Conservation (phyloP, 2,888 invertebrate species). For the Tachina fera region DNA sequence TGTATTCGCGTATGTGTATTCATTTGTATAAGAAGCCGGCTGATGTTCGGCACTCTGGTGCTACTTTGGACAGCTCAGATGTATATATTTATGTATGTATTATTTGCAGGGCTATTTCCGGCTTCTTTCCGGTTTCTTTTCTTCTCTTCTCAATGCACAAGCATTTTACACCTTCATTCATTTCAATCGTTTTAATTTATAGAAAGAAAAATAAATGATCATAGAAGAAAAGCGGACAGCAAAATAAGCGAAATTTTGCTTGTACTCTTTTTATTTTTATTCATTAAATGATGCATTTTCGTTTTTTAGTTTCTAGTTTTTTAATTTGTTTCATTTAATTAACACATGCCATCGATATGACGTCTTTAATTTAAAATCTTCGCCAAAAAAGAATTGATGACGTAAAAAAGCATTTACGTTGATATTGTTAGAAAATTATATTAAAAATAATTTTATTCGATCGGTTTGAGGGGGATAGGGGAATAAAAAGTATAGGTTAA, state of each 20-base stretch:
- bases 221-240: not conserved
- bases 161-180: constrained; percentile 49
- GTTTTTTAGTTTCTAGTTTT: constrained; percentile 12
- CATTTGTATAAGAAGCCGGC: too few species aligned
- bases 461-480: not conserved
- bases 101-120: not conserved
- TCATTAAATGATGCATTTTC: not conserved
- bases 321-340: not conserved
- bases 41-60: too few species aligned
- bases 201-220: constrained; percentile 50
- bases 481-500: not conserved
- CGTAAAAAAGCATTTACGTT: not conserved
- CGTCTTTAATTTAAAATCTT: constrained; percentile 20
- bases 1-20: too few species aligned
- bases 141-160: not conserved
- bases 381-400: constrained; percentile 33
- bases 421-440: too few species aligned
- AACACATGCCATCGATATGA: constrained; percentile 20
- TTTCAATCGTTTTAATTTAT: constrained; percentile 42
- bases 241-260: constrained; percentile 32
- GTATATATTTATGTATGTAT: too few species aligned
- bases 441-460: constrained; percentile 7
- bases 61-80: too few species aligned
- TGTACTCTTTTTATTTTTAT: constrained; percentile 5
- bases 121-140: not conserved